Evolutionary conservation across 1,140 invertebrate species (phyloP).

Genomic region (Rhopalosiphum maidis): DNA sequence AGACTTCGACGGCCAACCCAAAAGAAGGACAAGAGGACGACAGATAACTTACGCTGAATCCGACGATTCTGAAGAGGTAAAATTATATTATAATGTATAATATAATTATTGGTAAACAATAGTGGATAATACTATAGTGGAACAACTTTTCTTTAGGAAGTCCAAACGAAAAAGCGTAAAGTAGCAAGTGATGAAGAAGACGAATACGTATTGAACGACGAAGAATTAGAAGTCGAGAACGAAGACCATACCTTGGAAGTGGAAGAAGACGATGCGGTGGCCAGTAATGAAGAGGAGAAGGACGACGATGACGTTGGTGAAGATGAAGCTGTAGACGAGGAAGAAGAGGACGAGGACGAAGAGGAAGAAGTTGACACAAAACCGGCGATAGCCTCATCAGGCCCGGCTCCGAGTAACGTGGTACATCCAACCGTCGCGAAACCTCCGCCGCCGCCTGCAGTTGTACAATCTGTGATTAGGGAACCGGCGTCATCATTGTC

Average conservation of each 20-base stretch:
- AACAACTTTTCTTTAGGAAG: constrained; percentile 29
- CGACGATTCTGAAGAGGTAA: constrained; percentile 72
- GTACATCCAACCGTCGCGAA: background rate
- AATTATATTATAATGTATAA: constrained; percentile 58
- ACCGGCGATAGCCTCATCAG: background rate
- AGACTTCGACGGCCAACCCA: constrained; percentile 65
- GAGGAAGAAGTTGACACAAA: background rate
- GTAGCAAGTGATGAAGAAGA: constrained; percentile 62
- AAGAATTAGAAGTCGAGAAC: constrained; percentile 57
- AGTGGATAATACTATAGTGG: background rate
- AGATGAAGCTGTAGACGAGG: background rate
- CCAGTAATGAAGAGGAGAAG: constrained; percentile 60
- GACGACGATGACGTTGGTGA: constrained; percentile 50
- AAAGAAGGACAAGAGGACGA: constrained; percentile 71
- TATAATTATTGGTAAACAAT: background rate
- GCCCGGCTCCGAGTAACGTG: background rate
- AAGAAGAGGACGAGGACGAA: background rate
- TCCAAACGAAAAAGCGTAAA: constrained; percentile 46
- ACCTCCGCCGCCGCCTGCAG: background rate
- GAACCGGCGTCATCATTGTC: constrained; percentile 60
- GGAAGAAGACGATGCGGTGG: constrained; percentile 62
- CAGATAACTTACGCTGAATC: constrained; percentile 77
- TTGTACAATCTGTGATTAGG: constrained; percentile 62
- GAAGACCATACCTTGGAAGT: constrained; percentile 60
- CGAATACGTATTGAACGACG: constrained; percentile 61